A percentile compares a stretch with the other conserved stretches of the same genome.
These are phyloP conservation scores for Lepus townsendii DNA, from an alignment of 2,797 vertebrate genomes.

Conservation along the genomic window DNA sequence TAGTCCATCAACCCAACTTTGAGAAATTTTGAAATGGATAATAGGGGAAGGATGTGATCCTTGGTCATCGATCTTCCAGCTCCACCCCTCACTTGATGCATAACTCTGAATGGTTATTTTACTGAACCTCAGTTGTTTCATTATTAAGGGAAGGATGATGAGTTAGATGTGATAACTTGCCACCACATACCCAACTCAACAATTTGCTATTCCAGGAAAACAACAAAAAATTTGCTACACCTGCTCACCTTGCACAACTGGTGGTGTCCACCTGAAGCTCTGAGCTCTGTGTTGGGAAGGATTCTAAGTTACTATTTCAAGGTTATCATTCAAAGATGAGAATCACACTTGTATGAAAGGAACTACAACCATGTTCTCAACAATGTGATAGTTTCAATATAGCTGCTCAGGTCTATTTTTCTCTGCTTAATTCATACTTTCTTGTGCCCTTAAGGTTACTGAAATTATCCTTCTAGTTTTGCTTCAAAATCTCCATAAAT, in stretches of 20 bases:
- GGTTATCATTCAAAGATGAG: not conserved
- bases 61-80: not conserved
- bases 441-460: not conserved
- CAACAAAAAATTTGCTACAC: not conserved
- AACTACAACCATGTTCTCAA: not conserved
- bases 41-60: too few relatives aligned
- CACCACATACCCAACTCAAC: not conserved
- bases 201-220: not conserved
- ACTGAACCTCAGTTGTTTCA: not conserved
- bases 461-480: conserved; percentile 2
- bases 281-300: not conserved
- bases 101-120: not conserved
- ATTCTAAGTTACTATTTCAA: not conserved
- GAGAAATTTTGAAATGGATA: not conserved
- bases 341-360: not conserved
- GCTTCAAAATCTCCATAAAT: not conserved
- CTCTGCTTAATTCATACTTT: not conserved
- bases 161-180: not conserved
- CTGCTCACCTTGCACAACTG: not conserved
- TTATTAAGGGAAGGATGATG: not conserved
- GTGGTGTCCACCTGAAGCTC: not conserved
- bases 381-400: not conserved
- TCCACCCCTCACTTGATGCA: not conserved
- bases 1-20: not conserved
- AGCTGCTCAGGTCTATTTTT: not conserved